Percentiles rank a stretch among this genome's conserved stretches.
These are phyloP conservation scores for Agapornis canus DNA, from an alignment of 2,797 vertebrate genomes.

Conservation along the genomic window DNA sequence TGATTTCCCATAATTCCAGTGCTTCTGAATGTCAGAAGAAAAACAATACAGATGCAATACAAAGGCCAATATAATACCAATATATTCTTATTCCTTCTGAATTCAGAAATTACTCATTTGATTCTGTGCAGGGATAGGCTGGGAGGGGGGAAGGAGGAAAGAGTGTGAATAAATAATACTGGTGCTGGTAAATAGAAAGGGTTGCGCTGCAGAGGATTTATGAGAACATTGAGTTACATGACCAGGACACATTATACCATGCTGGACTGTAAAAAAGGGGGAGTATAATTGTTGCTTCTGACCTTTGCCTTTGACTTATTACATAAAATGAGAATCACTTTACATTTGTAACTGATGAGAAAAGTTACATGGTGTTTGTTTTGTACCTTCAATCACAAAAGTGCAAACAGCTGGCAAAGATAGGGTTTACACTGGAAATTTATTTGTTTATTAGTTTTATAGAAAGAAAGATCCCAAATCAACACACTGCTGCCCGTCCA, in stretches of 20 bases:
- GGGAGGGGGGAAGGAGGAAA: not conserved
- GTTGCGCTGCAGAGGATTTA: not conserved
- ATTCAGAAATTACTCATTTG: not conserved
- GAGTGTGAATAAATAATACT: not conserved
- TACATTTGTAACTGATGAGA: not conserved
- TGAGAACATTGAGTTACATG: not conserved
- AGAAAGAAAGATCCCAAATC: fast-evolving
- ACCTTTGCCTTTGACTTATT: not conserved
- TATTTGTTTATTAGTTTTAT: not conserved
- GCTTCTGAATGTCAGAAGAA: not conserved
- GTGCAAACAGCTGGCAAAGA: not conserved
- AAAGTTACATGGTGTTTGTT: not conserved
- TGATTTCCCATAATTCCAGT: not conserved
- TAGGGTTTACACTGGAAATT: not conserved
- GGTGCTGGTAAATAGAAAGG: not conserved
- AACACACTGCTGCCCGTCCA: not conserved
- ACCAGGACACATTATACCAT: not conserved
- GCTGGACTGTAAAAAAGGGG: not conserved
- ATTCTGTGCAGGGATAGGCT: not conserved
- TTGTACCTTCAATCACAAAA: not conserved
- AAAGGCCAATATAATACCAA: not conserved
- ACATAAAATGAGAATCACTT: not conserved
- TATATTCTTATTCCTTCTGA: not conserved
- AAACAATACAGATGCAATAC: not conserved
- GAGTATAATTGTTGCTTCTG: not conserved